These are phyloP conservation scores for Gallinago media DNA, from an alignment of 2,113 vertebrate genomes.

Conservation along the genomic window DNA sequence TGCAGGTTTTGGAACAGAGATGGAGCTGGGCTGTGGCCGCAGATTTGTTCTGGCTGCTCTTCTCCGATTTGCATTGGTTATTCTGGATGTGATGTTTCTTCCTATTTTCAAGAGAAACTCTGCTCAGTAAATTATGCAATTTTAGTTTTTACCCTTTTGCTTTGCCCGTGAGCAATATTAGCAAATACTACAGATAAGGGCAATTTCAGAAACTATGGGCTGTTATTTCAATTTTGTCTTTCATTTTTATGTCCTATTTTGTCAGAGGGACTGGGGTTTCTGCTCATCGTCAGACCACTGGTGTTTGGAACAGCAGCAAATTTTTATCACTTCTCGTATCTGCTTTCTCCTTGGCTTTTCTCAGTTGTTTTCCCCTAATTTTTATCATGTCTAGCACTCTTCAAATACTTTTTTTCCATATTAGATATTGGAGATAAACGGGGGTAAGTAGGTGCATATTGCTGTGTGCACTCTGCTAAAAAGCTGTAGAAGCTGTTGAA, in stretches of 20 bases:
- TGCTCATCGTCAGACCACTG: not conserved
- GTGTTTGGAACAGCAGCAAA: not conserved
- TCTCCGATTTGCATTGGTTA: not conserved
- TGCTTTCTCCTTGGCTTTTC: not conserved
- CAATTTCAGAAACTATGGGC: not conserved
- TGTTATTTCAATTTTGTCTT: not conserved
- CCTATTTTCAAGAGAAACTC: not conserved
- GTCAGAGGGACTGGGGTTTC: not conserved
- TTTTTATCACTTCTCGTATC: not conserved
- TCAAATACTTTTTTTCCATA: not conserved
- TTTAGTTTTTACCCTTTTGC: not conserved
- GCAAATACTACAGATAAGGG: not conserved
- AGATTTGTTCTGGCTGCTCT: not conserved
- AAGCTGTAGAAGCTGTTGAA: not conserved
- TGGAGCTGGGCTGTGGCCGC: fast-evolving
- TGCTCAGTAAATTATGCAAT: not conserved
- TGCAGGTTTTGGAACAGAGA: not conserved
- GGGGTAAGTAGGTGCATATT: not conserved
- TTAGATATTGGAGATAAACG: not conserved
- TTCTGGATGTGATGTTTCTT: not conserved
- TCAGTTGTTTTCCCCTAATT: not conserved
- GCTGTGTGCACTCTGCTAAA: not conserved
- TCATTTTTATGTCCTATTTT: not conserved
- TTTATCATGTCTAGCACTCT: not conserved
- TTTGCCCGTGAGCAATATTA: not conserved